Base-by-base conservation (phyloP, 2,113 vertebrate species). In the Piprites chloris region DNA sequence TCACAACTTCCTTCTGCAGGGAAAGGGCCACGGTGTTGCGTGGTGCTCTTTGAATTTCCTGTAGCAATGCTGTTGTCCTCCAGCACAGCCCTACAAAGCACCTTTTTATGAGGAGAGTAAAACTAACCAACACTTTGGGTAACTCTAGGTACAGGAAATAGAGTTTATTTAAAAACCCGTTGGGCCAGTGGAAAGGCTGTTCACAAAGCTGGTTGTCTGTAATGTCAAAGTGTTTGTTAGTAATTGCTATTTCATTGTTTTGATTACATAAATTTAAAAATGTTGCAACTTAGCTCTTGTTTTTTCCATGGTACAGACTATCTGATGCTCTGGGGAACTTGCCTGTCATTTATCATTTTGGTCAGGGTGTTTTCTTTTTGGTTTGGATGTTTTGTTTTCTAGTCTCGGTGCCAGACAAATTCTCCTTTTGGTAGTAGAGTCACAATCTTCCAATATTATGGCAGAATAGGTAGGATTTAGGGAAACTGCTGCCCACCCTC, bases 301-400 rank as follows among this genome's bases (percentile, higher is more conserved):
- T 81, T 89, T 91, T 92, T 63, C 68, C 87, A 80, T 81, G 62
- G 58, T 85, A 52, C 69, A 58, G 75, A 42, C 86, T 96, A 59
- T 97, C 95, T 94, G 97, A 96, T 97, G 96, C 97, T 96, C 83
- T 75, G 76, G 33, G 80, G 94, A 96, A 93, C 97, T 91, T 90
- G 86, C 65, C 67, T 94, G 94, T 95, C 97, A 97, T 97, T 97
- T 85, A 96, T 98, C 95, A 89, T 96, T 65, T 87, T 85, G 85
- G 84, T 84, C 75, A 85, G 93, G 56, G 18, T 82, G 77, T 35
- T 96, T 59, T 18, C 49, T 67, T 63, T 87, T 85, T 28, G 19
- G 16, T 76, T 75, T 71, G 69, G 17, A 17, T 74, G 55, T 58
- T 74, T 73, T 79, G 32, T 65, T 85, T 80, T 73, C 52, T 76